Evolutionary conservation across 2,113 vertebrate genomes (phyloP).

Genomic region (Leptobrachium leishanense): DNA sequence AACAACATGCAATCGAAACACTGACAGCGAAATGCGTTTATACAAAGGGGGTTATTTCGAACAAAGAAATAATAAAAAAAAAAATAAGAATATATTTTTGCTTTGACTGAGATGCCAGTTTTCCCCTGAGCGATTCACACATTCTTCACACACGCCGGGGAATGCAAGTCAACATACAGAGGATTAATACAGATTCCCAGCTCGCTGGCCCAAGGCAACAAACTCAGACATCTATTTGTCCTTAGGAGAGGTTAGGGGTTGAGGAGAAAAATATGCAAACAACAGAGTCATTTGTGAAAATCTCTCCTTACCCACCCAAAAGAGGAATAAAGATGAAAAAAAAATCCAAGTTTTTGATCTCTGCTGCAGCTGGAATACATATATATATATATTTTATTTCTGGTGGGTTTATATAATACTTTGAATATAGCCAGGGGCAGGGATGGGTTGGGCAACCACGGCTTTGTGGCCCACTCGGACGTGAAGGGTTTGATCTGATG

Average conservation of each 20-base stretch:
- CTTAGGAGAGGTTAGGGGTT: conserved; percentile 77
- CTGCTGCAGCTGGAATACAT: conserved; percentile 60
- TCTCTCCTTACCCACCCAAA: conserved; percentile 41
- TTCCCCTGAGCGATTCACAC: conserved; percentile 77
- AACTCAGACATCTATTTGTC: conserved; percentile 73
- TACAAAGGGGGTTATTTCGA: conserved; percentile 75
- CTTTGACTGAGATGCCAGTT: conserved; percentile 71
- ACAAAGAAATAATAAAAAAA: conserved; percentile 22
- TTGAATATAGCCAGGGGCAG: conserved; percentile 11
- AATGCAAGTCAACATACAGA: conserved; percentile 76
- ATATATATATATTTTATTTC: conserved; percentile 29
- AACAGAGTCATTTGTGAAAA: conserved; percentile 66
- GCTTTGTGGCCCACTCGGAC: not conserved
- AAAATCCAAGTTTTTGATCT: conserved; percentile 56
- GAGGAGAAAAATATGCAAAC: conserved; percentile 72
- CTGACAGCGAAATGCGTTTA: conserved; percentile 75
- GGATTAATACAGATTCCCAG: conserved; percentile 74
- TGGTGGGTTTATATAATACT: conserved; percentile 28
- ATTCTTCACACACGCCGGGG: conserved; percentile 78
- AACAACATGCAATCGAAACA: conserved; percentile 65
- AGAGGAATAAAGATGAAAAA: conserved; percentile 43
- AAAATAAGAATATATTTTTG: conserved; percentile 56
- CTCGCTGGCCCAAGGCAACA: conserved; percentile 63
- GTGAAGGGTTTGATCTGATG: conserved; percentile 36
- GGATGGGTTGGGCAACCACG: not conserved